Base-by-base conservation (phyloP, 2,888 invertebrate genomes). In the Malachius bipustulatus region DNA sequence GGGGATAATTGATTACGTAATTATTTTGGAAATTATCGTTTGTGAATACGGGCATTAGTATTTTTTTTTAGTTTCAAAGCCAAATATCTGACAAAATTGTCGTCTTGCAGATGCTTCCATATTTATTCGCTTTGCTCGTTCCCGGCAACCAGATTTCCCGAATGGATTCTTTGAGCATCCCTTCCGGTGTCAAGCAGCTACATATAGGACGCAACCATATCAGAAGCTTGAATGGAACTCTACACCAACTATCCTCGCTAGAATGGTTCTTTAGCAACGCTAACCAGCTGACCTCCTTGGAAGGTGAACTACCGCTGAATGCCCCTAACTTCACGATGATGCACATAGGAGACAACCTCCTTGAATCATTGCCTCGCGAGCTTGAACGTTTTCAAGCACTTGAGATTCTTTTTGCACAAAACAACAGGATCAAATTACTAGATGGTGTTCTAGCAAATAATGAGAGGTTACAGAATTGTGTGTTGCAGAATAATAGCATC, bases 181-280 rank as follows among this genome's bases (percentile, higher is more conserved):
- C 87, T 0, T 66, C 68, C 19, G 70, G 74, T 4, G 55, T 85
- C 30, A 70, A 72, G 33, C 76, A 77, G 33, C 62, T 87, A 6
- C 83, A 83, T 55, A 64, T 87, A 36, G 84, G 82, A 1, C 69
- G 78, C 8, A 87, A 88, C 60, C 72, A 76, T 49, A 65, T 88
- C 29, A 72, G 66, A 38, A 70, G 71, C 33, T 60, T 88, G 35
- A 87, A 87, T 54, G 78, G 79, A n/a, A 82, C 83, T 1, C 59
- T 87, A n/a, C 69, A 76, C 41, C 75, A 81, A 37, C 62, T 87
- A 32, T 72, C 75, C 40, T 71, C 78, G 40, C 62, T 88, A 40
- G 77, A 79, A 51, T 82, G 84, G 74, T 67, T 88, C 31, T 78
- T 84, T 47, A 73, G 87, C 32, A 84, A 84, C 54, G 70, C 75